phyloP scores from a whole-genome alignment of 2,888 invertebrate species.

The Chironomus tentans region DNA sequence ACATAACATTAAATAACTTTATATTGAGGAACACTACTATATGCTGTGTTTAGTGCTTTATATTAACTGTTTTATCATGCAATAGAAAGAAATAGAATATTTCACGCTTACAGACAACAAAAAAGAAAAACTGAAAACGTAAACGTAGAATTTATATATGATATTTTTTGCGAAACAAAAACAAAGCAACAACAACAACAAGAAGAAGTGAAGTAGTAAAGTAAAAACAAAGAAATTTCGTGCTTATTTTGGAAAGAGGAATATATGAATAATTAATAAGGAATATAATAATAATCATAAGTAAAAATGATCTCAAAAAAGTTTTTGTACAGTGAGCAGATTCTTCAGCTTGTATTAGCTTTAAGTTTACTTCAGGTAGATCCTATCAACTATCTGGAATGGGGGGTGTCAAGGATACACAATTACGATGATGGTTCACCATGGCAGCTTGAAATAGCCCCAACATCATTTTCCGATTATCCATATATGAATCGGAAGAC shows the following conservation, averaged over 20 bases:
- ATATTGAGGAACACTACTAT: background rate
- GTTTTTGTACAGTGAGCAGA: constrained; percentile 72
- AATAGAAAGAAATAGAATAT: too few relatives aligned
- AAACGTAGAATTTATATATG: too few relatives aligned
- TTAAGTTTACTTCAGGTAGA: constrained; percentile 70
- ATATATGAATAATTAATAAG: background rate
- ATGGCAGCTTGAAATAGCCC: constrained; percentile 40
- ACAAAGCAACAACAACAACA: background rate
- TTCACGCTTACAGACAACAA: too few relatives aligned
- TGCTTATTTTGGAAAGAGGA: background rate
- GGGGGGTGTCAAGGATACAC: constrained; percentile 41
- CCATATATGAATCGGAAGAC: constrained; percentile 41
- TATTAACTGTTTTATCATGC: constrained; percentile 13
- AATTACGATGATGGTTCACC: constrained; percentile 35
- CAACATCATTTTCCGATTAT: constrained; percentile 39
- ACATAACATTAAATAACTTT: too few relatives aligned
- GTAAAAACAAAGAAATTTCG: background rate
- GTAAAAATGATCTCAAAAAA: constrained; percentile 65
- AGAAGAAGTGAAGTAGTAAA: background rate
- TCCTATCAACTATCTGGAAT: constrained; percentile 53
- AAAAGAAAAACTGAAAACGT: too few relatives aligned
- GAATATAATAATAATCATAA: background rate
- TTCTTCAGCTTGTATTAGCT: constrained; percentile 70
- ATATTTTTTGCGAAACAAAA: too few relatives aligned
- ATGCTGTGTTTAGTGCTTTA: constrained; percentile 21